Conservation (phyloP, 2,113 vertebrate species). For the Nipponia nippon region DNA sequence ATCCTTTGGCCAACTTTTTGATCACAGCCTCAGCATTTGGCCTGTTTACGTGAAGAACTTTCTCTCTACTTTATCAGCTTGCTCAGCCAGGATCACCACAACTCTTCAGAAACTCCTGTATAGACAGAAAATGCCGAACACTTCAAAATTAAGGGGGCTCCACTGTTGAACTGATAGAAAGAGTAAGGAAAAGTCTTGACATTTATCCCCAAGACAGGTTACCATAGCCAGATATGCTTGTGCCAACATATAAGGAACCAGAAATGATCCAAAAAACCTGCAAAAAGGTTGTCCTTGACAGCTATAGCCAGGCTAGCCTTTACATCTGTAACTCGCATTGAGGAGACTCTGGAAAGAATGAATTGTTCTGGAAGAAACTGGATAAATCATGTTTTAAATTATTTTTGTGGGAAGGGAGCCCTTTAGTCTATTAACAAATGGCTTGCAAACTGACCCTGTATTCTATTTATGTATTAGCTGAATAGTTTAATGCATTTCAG, state of each 20-base stretch:
- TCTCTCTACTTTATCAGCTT: neutral
- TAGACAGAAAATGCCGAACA: neutral
- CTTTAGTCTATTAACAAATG: constrained; percentile 54
- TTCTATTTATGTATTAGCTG: constrained; percentile 59
- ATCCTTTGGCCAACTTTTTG: neutral
- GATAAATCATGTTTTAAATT: constrained; percentile 54
- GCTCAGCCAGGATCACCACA: neutral
- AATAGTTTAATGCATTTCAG: constrained; percentile 51
- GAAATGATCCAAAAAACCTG: neutral
- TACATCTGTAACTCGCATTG: neutral
- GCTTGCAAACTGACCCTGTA: constrained; percentile 45
- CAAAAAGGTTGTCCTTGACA: neutral
- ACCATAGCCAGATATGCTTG: neutral
- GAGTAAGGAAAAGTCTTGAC: neutral
- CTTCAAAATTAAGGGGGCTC: neutral
- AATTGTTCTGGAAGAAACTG: constrained; percentile 46
- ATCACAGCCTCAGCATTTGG: neutral
- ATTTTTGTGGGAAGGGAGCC: constrained; percentile 50
- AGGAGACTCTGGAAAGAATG: constrained; percentile 36
- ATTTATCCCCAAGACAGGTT: neutral
- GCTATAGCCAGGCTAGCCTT: neutral
- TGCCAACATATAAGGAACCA: neutral
- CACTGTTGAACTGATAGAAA: neutral
- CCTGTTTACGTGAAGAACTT: neutral
- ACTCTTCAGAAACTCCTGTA: neutral